Evolutionary conservation across 53 echinoderm and acorn worm species (phyloP), one percentile per base, ranked within the genome.

Genomic region (Crossaster papposus): DNA sequence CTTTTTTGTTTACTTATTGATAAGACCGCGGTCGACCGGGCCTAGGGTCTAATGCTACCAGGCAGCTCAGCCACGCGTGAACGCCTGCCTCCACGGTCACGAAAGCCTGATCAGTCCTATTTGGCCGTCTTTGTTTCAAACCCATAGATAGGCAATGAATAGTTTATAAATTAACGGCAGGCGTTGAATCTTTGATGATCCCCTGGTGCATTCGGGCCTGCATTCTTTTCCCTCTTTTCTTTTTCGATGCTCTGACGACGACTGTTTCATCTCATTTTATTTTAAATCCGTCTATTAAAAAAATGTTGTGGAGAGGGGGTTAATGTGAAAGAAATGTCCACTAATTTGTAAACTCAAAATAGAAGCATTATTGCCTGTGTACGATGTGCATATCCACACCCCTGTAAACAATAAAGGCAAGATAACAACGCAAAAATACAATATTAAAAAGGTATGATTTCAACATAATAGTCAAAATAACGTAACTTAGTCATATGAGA

Each of bases 131-230:
- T 31, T 68, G 13, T 14, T 36, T 82, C 26, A 9, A 28, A 38
- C 55, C 65, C 26, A 34, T 34, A 82, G 44, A 82, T 14, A 65
- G 65, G 33, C 82, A 82, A 82, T 82, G 82, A 82, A 82, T 82
- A 82, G 82, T 82, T 82, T 65, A 82, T 82, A 82, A 82, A 82
- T 82, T 82, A 82, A 65, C 82, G 82, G 65, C 24, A 82, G 65
- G 82, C 30, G 70, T 82, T 82, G 82, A 82, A 82, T 82, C 68
- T 82, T 82, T 82, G 82, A 82, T 82, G 82, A 82, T 82, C n/a
- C 64, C 65, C 64, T 36, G 20, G 37, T 82, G 51, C 65, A 73
- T 36, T n/a, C 55, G 82, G 24, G 64, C 68, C 38, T 65, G 82
- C 23, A 51, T 51, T 7, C 24, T 4, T 51, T 36, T 73, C 20